These are phyloP conservation scores for Rhagium mordax DNA, from an alignment of 2,888 invertebrate species.

Conservation along the genomic window DNA sequence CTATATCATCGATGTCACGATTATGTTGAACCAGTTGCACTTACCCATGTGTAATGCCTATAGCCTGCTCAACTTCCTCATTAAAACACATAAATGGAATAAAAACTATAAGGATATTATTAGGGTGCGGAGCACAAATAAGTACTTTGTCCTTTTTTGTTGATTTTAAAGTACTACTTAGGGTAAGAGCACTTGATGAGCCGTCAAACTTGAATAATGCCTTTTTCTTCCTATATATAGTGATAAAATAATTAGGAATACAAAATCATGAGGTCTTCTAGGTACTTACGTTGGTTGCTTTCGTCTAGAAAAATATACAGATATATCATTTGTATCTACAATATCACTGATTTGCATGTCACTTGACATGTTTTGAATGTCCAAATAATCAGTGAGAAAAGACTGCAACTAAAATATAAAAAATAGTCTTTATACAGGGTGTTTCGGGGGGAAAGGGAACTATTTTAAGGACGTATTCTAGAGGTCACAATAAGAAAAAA, in stretches of 20 bases:
- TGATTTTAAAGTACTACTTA: constrained; percentile 63
- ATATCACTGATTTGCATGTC: constrained; percentile 72
- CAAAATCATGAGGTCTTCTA: not conserved
- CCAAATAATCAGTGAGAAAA: constrained; percentile 88
- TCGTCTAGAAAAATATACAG: constrained; percentile 72
- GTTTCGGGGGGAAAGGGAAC: too few relatives aligned
- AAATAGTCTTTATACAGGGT: too few relatives aligned
- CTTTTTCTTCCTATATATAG: constrained; percentile 72
- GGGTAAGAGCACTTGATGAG: constrained; percentile 68
- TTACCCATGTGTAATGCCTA: constrained; percentile 65
- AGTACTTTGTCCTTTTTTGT: constrained; percentile 74
- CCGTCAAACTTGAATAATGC: constrained; percentile 82
- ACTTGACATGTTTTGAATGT: constrained; percentile 84
- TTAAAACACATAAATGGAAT: constrained; percentile 88
- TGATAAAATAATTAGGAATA: not conserved
- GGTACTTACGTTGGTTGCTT: constrained; percentile 69
- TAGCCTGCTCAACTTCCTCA: constrained; percentile 82
- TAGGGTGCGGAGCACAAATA: constrained; percentile 84
- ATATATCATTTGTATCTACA: constrained; percentile 72
- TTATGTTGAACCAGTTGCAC: not conserved
- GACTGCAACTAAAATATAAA: constrained; percentile 80
- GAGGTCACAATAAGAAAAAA: too few relatives aligned
- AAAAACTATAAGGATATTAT: constrained; percentile 84
- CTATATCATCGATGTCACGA: too few relatives aligned
- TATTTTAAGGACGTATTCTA: too few relatives aligned